Evolutionary conservation across 2,888 invertebrate species (phyloP).

Genomic region (Prenolepis imparis): DNA sequence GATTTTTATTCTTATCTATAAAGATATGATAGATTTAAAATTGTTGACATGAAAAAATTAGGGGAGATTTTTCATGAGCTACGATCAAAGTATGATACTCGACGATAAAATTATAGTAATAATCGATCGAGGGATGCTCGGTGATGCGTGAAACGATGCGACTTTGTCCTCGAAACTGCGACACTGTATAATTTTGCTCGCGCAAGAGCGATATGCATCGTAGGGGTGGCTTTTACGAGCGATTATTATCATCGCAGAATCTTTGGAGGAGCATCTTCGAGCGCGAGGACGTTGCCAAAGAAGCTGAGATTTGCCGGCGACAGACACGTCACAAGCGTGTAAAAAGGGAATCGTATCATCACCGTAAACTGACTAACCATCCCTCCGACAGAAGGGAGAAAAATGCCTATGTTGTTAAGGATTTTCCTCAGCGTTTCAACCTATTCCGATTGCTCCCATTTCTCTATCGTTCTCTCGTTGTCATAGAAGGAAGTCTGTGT

Average conservation of each 20-base stretch:
- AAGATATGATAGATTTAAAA: background rate
- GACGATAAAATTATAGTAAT: slow-evolving; percentile 59
- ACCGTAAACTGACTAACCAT: slow-evolving; percentile 80
- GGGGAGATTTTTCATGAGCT: background rate
- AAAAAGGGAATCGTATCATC: slow-evolving; percentile 84
- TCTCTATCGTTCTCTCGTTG: slow-evolving; percentile 64
- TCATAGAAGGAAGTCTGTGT: slow-evolving; percentile 45
- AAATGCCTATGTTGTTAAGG: slow-evolving; percentile 19
- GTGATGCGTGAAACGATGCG: slow-evolving; percentile 66
- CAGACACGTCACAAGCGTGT: slow-evolving; percentile 70
- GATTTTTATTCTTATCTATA: background rate
- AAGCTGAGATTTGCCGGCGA: slow-evolving; percentile 81
- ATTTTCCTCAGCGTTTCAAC: slow-evolving; percentile 65
- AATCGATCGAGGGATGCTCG: slow-evolving; percentile 44
- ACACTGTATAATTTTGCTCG: slow-evolving; percentile 66
- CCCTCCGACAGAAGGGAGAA: slow-evolving; percentile 46
- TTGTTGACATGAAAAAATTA: background rate
- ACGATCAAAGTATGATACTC: slow-evolving; percentile 20
- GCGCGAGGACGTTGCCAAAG: slow-evolving; percentile 77
- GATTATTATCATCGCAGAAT: slow-evolving; percentile 83
- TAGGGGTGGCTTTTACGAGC: slow-evolving; percentile 80
- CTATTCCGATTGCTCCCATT: slow-evolving; percentile 80
- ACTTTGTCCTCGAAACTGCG: slow-evolving; percentile 59
- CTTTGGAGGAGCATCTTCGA: slow-evolving; percentile 55
- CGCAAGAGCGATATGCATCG: slow-evolving; percentile 73